Base-by-base conservation (phyloP, 2,113 vertebrate species). In the Hypanus sabinus region DNA sequence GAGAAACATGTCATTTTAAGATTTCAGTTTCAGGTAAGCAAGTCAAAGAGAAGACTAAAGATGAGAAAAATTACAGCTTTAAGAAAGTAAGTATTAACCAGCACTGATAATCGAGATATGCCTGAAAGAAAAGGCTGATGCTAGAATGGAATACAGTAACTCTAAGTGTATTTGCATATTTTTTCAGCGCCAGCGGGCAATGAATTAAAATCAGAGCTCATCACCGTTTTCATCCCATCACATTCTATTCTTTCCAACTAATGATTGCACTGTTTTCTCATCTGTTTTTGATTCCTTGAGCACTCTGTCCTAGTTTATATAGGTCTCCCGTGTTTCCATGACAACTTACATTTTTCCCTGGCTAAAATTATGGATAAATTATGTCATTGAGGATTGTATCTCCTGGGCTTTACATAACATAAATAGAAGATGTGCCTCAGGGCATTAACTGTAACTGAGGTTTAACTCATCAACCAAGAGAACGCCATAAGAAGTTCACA, bases 341-440 rank as follows among this genome's bases (percentile, higher is more conserved):
- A 93, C 91, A 71, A 93, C 60, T 33, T 81, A 46, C 16, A 65
- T 93, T 93, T 73, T 71, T 16, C 62, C 91, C 22, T 93, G 70
- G 68, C 46, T 73, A 93, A 70, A 73, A 71, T 46, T 93, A 55
- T 93, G 91, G 91, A 27, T 93, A 73, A 73, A 55, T 93, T 71
- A 46, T 73, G 20, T 93, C 36, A 93, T 16, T 46, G 90, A 93
- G 68, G 91, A 73, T 93, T 33, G 20, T 93, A 73, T 73, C 70
- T 73, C 68, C 36, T 93, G 70, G 65, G 70, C 33, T 93, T 73
- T 71, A 73, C 68, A 46, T 55, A 24, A 70, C 38, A 73, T 73
- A 73, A 93, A 93, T 73, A 93, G 68, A 93, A 71, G 70, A 93
- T 75, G 91, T 46, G 70, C 68, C 91, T 93, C 24, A 4, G 83